These are phyloP conservation scores for Holacanthella duospinosa DNA, from an alignment of 2,888 invertebrate genomes.

Conservation along the genomic window DNA sequence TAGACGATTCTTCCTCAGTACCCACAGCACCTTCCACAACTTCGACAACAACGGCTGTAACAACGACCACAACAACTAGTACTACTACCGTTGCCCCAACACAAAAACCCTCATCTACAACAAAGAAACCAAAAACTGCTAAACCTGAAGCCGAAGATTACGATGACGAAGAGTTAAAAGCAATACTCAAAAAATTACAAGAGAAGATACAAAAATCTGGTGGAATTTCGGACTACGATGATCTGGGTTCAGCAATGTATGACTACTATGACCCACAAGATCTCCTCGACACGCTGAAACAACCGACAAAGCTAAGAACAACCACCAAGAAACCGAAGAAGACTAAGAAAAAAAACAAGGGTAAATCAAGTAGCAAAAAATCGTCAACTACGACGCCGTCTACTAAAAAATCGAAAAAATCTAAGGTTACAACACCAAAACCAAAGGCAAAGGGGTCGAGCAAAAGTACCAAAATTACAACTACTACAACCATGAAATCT, in stretches of 20 bases:
- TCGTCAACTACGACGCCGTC: neutral
- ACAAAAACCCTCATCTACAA: neutral
- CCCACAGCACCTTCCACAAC: conserved; percentile 13
- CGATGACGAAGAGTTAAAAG: conserved; percentile 26
- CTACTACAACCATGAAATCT: conserved; percentile 2
- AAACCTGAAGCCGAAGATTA: conserved; percentile 3
- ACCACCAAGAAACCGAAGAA: conserved; percentile 16
- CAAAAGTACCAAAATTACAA: neutral
- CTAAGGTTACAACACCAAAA: neutral
- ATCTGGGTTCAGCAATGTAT: conserved; percentile 9
- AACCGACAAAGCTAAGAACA: neutral
- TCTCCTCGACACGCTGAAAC: conserved; percentile 5
- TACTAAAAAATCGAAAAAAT: conserved; percentile 4
- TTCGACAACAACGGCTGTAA: conserved; percentile 6
- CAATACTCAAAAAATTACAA: conserved; percentile 29
- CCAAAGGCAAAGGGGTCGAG: conserved; percentile 1
- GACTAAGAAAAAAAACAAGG: conserved; percentile 8
- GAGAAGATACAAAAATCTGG: conserved; percentile 17
- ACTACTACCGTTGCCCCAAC: conserved; percentile 9
- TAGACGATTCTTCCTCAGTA: neutral
- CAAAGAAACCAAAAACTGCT: neutral
- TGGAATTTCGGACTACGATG: conserved; percentile 2
- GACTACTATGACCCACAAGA: conserved; percentile 12
- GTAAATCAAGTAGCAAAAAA: neutral
- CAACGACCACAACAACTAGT: conserved; percentile 6